Evolutionary conservation across 2,888 invertebrate species (phyloP).

Genomic region (Incurvaria masculella): DNA sequence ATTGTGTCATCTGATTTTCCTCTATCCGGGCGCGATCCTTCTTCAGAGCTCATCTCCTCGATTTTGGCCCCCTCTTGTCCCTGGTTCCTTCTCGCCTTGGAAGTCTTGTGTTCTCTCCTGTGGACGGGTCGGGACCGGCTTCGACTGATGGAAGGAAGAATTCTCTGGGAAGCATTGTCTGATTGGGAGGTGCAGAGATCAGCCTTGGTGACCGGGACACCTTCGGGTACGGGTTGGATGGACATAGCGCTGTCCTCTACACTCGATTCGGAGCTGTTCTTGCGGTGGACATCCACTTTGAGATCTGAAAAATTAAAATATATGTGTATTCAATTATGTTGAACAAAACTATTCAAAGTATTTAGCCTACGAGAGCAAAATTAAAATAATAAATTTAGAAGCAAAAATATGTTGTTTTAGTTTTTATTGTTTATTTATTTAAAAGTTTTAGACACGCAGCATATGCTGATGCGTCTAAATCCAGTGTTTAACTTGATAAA

Average conservation of each 20-base stretch:
- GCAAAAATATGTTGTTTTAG: too few relatives aligned
- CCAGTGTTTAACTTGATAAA: too few relatives aligned
- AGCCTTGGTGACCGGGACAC: constrained; percentile 34
- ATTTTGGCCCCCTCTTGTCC: constrained; percentile 30
- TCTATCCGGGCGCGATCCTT: constrained; percentile 29
- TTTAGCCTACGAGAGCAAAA: too few relatives aligned
- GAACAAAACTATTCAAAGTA: too few relatives aligned
- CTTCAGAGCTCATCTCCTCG: constrained; percentile 40
- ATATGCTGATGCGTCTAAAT: too few relatives aligned
- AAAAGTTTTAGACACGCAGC: too few relatives aligned
- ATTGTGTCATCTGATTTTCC: constrained; percentile 23
- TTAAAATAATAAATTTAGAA: too few relatives aligned
- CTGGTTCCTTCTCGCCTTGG: constrained; percentile 27
- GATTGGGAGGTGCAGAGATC: constrained; percentile 38
- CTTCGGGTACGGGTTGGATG: constrained; percentile 33
- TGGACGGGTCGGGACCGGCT: constrained; percentile 34
- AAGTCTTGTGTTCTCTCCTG: constrained; percentile 32
- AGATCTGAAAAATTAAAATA: constrained; percentile 60
- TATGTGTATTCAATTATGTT: too few relatives aligned
- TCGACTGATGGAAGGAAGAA: constrained; percentile 30
- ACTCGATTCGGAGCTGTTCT: constrained; percentile 86
- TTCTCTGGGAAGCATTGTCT: constrained; percentile 32
- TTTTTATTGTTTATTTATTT: too few relatives aligned
- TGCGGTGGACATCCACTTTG: constrained; percentile 90
- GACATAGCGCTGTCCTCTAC: constrained; percentile 62